These are phyloP conservation scores for Drosophila willistoni DNA, from an alignment of 1,140 invertebrate species.

Conservation along the genomic window DNA sequence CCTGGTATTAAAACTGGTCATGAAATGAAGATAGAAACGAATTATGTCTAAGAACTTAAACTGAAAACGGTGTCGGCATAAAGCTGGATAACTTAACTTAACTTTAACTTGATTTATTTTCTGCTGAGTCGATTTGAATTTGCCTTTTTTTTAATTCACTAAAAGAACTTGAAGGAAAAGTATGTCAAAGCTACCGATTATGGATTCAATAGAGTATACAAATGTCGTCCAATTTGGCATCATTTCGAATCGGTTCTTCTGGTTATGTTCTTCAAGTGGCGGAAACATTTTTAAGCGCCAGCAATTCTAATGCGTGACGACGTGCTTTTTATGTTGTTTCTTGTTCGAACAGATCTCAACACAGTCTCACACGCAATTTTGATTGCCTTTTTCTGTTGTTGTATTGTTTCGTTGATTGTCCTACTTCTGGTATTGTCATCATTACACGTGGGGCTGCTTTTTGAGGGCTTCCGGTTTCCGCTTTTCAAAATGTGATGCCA, in stretches of 20 bases:
- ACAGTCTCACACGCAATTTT: conserved; percentile 3
- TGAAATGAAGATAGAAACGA: background rate
- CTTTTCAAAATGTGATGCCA: conserved; percentile 19
- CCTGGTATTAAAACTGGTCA: no score
- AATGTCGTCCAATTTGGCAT: background rate
- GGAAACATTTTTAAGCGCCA: conserved; percentile 13
- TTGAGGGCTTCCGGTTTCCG: conserved; percentile 12
- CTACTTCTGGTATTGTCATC: conserved; percentile 3
- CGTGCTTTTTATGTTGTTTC: conserved; percentile 5
- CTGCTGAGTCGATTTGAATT: no score
- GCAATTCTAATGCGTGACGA: conserved; percentile 9
- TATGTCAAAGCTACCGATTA: no score
- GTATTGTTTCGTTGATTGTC: conserved; percentile 10
- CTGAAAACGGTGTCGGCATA: no score
- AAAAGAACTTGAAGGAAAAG: no score
- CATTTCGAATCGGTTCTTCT: background rate
- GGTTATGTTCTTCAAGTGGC: background rate
- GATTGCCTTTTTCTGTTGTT: conserved; percentile 6
- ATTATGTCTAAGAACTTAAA: no score
- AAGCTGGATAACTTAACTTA: no score
- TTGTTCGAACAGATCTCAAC: conserved; percentile 14
- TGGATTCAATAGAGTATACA: background rate
- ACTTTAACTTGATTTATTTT: no score
- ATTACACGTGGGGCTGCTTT: background rate
- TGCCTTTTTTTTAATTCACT: no score